These are phyloP conservation scores for Mechanitis mazaeus DNA, from an alignment of 2,888 invertebrate species.

Conservation along the genomic window DNA sequence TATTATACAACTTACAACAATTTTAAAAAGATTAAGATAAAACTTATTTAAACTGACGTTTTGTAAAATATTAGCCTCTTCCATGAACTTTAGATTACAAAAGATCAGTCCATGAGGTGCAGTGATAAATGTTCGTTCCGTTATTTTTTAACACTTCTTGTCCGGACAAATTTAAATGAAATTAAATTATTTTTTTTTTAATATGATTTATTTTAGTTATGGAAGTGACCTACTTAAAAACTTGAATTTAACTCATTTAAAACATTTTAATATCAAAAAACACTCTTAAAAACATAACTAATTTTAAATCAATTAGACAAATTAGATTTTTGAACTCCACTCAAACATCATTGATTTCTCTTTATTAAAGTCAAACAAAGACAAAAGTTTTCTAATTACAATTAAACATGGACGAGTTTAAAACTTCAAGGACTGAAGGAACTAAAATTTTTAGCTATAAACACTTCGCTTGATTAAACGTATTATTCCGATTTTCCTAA, in stretches of 20 bases:
- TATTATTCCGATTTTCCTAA: conserved; percentile 6
- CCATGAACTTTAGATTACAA: not conserved
- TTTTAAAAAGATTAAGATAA: too few relatives aligned
- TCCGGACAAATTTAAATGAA: not conserved
- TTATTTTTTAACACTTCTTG: conserved; percentile 15
- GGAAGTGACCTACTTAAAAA: too few relatives aligned
- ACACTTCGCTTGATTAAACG: conserved; percentile 17
- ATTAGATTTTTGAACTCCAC: conserved; percentile 6
- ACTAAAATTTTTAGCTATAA: conserved; percentile 13
- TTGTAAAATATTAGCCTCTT: not conserved
- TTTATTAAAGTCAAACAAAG: conserved; percentile 30
- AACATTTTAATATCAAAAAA: not conserved
- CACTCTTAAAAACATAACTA: not conserved
- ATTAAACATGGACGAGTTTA: conserved; percentile 23
- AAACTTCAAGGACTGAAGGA: conserved; percentile 21
- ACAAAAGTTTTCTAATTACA: conserved; percentile 32
- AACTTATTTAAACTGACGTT: not conserved
- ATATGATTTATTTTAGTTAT: too few relatives aligned
- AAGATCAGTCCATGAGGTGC: conserved; percentile 12
- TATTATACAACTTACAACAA: too few relatives aligned
- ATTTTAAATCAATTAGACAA: conserved; percentile 5
- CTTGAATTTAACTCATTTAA: too few relatives aligned
- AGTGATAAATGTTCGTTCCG: conserved; percentile 19
- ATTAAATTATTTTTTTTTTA: too few relatives aligned
- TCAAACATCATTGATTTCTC: conserved; percentile 16